Conservation (phyloP, 2,888 invertebrate genomes). For the Cantharis rufa region DNA sequence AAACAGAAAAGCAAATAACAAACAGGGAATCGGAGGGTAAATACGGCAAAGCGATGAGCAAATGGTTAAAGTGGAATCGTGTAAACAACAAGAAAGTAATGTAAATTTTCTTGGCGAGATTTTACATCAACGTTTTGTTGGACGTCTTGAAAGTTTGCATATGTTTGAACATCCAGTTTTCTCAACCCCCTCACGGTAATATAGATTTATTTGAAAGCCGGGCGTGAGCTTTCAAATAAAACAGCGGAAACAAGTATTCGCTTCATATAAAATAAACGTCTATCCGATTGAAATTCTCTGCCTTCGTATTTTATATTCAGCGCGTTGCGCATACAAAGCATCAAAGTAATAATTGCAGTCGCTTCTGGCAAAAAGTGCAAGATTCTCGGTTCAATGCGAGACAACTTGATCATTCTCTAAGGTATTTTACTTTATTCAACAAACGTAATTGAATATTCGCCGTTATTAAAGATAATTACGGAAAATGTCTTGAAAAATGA, state of each 20-base stretch:
- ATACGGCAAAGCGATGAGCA: constrained; percentile 26
- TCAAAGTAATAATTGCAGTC: constrained; percentile 27
- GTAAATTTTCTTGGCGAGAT: constrained; percentile 17
- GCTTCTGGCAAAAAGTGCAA: constrained; percentile 20
- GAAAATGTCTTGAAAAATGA: neutral
- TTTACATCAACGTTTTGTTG: constrained; percentile 15
- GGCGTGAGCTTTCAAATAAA: constrained; percentile 26
- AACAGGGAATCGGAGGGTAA: constrained; percentile 21
- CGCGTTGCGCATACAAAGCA: constrained; percentile 26
- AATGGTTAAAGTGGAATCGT: constrained; percentile 27
- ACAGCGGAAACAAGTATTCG: constrained; percentile 27
- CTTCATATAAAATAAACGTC: constrained; percentile 28
- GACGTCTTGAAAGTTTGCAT: constrained; percentile 27
- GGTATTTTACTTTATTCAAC: constrained; percentile 9
- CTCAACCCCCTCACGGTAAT: constrained; percentile 20
- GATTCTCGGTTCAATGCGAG: constrained; percentile 11
- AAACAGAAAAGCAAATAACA: constrained; percentile 24
- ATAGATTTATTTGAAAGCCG: constrained; percentile 27
- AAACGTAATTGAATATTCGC: constrained; percentile 1
- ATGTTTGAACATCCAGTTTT: constrained; percentile 17
- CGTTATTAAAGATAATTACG: neutral
- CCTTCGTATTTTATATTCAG: constrained; percentile 22
- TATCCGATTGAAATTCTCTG: constrained; percentile 25
- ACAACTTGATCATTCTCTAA: constrained; percentile 22
- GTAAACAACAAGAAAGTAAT: constrained; percentile 24